A percentile compares a stretch with the other conserved stretches of the same genome.
These are phyloP conservation scores for Dusona sp. DNA, from an alignment of 2,888 invertebrate species.

Conservation along the genomic window DNA sequence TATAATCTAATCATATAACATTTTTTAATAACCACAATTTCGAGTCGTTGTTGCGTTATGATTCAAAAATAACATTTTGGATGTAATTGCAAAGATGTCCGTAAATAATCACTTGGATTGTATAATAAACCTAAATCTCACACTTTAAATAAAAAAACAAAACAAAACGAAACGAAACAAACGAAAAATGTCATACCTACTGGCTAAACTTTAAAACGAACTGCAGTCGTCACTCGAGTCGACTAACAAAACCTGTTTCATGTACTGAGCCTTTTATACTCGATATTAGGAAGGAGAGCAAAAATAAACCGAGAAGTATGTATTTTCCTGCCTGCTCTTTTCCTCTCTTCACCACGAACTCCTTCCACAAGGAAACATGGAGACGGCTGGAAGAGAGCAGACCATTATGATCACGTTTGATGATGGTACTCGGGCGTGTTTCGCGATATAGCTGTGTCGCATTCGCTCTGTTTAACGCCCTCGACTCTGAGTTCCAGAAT, in stretches of 20 bases:
- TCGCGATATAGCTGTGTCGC: slow-evolving; percentile 70
- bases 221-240: slow-evolving; percentile 63
- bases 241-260: slow-evolving; percentile 69
- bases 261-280: slow-evolving; percentile 68
- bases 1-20: neutral
- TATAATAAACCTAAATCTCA: neutral
- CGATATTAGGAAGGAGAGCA: slow-evolving; percentile 62
- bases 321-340: slow-evolving; percentile 61
- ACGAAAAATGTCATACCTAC: slow-evolving; percentile 40
- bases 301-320: slow-evolving; percentile 10
- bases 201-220: slow-evolving; percentile 41
- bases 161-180: slow-evolving; percentile 5
- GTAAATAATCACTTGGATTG: neutral
- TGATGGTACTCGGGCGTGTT: slow-evolving; percentile 55
- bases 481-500: slow-evolving; percentile 62
- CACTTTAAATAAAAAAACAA: neutral
- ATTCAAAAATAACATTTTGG: neutral
- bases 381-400: slow-evolving; percentile 22
- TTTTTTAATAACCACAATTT: neutral
- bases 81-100: neutral
- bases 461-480: slow-evolving; percentile 84
- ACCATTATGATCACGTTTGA: slow-evolving; percentile 62
- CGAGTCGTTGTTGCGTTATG: neutral
- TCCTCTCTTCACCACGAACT: slow-evolving; percentile 61
- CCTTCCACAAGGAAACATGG: slow-evolving; percentile 65